Base-by-base conservation (phyloP, 2,113 vertebrate species). In the Empidonax traillii region DNA sequence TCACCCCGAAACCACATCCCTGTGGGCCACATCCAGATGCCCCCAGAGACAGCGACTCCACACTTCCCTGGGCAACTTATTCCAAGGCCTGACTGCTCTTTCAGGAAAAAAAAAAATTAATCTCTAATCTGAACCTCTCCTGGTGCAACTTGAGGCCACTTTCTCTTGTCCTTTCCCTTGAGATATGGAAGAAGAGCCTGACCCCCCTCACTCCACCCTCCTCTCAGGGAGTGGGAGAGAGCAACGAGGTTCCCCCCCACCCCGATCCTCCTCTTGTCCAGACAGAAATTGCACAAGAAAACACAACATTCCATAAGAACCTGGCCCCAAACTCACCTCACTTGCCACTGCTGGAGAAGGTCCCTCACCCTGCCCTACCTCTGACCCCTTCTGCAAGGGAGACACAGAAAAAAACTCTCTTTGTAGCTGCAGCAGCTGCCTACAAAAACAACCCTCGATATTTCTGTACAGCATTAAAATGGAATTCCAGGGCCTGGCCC, bases 231-330 rank as follows among this genome's bases (percentile, higher is more conserved):
- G 49, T 1, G 41, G 49, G 0, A 13, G 16, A 63, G 30, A 65
- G 6, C 43, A 27, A 0, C 4, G 25, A 43, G 31, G 5, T 19
- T 28, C 3, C 14, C 17, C 35, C 35, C 35, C 35, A 35, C 35
- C 8, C 13, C 10, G n/a, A n/a, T n/a, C 49, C 22, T 47, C 55
- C 65, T n/a, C 39, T 39, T 28, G 39, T 62, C 65, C 65, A 41
- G 67, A 17, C 14, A 73, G 37, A 73, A 89, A 52, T 65, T 49
- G 58, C 58, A 11, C 7, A 9, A 56, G 11, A 12, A 72, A 55
- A 30, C 0, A 17, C 20, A 7, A 2, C 41, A 62, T 19, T 43
- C 63, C 12, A 0, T 1, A 10, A 41, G 18, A 56, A 22, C 18
- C 49, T 4, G 24, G 55, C 41, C 49, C 56, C 71, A 79, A 76